Base-by-base conservation (phyloP, 2,113 vertebrate species). In the Chamaea fasciata region DNA sequence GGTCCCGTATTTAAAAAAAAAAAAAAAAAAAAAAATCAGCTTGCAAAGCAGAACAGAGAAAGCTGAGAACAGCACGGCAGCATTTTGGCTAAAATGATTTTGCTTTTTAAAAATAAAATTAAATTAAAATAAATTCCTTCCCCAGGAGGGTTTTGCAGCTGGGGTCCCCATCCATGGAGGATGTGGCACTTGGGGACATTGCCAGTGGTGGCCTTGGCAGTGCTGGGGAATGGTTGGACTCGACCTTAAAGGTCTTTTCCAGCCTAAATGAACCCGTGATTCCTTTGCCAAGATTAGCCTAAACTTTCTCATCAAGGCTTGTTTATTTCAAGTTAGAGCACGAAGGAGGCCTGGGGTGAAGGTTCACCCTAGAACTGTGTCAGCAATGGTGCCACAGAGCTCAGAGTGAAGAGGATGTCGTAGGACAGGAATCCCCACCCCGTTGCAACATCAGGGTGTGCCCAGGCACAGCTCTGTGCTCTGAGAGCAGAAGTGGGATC, bases 21-120 rank as follows among this genome's bases (percentile, higher is more conserved):
- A 41, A 50, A 49, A 18, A 41, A 14, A 35, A 83, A 20, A 33
- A 33, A 33, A 35, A 83, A 55, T 37, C 83, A 89, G 65, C 31
- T 84, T 53, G 56, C 49, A 94, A 94, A 47, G 80, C 76, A 89
- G 64, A 94, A 81, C 41, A 88, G 80, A 88, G 80, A 76, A 77
- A 64, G 71, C 83, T 16, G 39, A 67, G 55, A 92, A 46, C 7
- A 53, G 28, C 80, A 42, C 77, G 35, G 71, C 31, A 37, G 79
- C 14, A 0, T 90, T 82, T 83, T 52, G 35, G 52, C 18, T 78
- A 26, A n/a, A 19, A 6, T 52, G 0, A 28, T 78, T 46, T 33
- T 39, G 37, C 10, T 10, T 39, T 39, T 39, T 39, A 39, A 39
- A 39, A 39, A 39, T 39, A 39, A 39, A 39, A 39, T 39, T 39